Base-by-base conservation (phyloP, 2,797 vertebrate species). In the Cheirogaleus major region DNA sequence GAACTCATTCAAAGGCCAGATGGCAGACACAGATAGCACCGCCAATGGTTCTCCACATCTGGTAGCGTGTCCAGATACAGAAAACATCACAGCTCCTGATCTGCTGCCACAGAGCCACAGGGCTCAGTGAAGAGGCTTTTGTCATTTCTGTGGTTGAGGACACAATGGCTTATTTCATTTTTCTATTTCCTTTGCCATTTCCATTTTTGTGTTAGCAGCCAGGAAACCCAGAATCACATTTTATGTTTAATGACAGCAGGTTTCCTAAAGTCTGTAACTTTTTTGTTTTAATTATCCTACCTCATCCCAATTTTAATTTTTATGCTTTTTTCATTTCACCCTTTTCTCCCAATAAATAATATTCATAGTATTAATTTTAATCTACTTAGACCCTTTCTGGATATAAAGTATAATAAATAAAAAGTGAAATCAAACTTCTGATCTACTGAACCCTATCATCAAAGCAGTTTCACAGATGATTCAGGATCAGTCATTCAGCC, bases 271-370 rank as follows among this genome's bases (percentile, higher is more conserved):
- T 22, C 43, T 50, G 57, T 32, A 89, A 41, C 27, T 15, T 85
- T 89, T 90, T 75, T 1, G 13, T 94, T 96, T 91, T 85, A 87
- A 70, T 78, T 91, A 92, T 65, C 61, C 35, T 41, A 52, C 13
- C 79, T 88, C 18, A 81, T 75, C 32, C 61, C 11, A 32, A 27
- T 87, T 93, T 67, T 82, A 52, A 80, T 52, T 93, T 85, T 43
- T 67, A 38, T 76, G 25, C 45, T 38, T 25, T 65, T 96, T 94
- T 91, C 75, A 94, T 65, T 65, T 93, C 73, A 43, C 73, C 27
- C 30, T 57, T 32, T 85, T 48, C 22, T 55, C 41, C 57, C 48
- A 89, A 17, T 55, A n/a, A 86, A 78, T 52, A 41, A 75, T 30
- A 78, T 3, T 61, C 7, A 73, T 20, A 81, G 15, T 17, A 95